Evolutionary conservation across 2,888 invertebrate genomes (phyloP).

Genomic region (Odontomyia ornata): DNA sequence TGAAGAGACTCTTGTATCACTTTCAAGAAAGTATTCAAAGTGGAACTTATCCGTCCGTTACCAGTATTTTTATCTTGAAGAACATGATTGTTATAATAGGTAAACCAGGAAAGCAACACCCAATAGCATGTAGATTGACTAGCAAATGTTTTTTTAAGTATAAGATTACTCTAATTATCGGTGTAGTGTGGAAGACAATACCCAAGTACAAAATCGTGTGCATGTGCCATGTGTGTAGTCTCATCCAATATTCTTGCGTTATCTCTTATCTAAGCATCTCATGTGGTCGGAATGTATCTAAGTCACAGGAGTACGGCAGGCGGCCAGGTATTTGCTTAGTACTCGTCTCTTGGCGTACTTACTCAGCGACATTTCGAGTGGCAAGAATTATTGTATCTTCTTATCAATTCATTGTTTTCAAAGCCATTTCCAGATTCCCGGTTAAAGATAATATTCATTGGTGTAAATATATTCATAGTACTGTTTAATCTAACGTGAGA

Average conservation of each 20-base stretch:
- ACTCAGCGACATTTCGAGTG: too few relatives aligned
- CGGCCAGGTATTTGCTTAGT: too few relatives aligned
- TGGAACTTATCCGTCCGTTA: not conserved
- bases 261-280: conserved; percentile 12
- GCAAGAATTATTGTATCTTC: not conserved
- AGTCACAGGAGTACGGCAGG: not conserved
- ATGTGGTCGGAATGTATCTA: too few relatives aligned
- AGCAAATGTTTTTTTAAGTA: too few relatives aligned
- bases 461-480: not conserved
- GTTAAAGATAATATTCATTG: not conserved
- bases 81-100: not conserved
- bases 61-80: not conserved
- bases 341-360: too few relatives aligned
- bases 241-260: not conserved
- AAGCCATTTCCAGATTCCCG: conserved; percentile 26
- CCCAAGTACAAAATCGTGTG: too few relatives aligned
- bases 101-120: not conserved
- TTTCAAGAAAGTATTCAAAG: not conserved
- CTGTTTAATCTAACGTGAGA: not conserved
- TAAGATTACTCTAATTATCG: too few relatives aligned
- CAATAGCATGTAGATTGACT: too few relatives aligned
- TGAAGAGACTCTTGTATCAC: too few relatives aligned
- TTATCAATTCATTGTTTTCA: conserved; percentile 5
- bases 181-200: too few relatives aligned
- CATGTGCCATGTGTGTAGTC: too few relatives aligned